Evolutionary conservation across 2,888 invertebrate genomes (phyloP).

Genomic region (Nephrotoma flavescens): DNA sequence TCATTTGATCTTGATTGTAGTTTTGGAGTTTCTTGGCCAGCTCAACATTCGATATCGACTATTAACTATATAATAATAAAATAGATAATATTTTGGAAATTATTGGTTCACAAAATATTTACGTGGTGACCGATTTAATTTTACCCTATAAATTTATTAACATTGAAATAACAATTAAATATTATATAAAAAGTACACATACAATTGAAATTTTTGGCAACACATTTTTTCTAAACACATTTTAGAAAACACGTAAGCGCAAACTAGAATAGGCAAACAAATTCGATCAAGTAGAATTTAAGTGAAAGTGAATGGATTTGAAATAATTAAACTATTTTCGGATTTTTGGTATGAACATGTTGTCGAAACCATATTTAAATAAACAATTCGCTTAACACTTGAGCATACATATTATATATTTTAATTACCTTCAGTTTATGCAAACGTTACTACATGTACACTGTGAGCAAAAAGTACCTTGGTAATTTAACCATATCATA

Average conservation of each 20-base stretch:
- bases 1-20: too few species aligned
- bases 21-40: too few species aligned
- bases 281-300: background rate
- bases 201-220: background rate
- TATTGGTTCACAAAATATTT: background rate
- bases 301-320: background rate
- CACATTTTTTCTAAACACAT: background rate
- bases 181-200: background rate
- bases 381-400: background rate
- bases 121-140: background rate
- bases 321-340: background rate
- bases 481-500: too few species aligned
- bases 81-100: background rate
- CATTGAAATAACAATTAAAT: background rate
- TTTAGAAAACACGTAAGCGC: background rate
- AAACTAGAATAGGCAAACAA: background rate
- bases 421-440: background rate
- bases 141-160: background rate
- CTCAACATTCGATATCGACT: too few species aligned
- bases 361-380: background rate
- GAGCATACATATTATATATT: background rate
- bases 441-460: background rate
- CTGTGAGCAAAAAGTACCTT: too few species aligned
- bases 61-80: too few species aligned
- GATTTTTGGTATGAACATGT: background rate